Conservation (phyloP, 2,113 vertebrate species). For the Rhadina sibilatrix region DNA sequence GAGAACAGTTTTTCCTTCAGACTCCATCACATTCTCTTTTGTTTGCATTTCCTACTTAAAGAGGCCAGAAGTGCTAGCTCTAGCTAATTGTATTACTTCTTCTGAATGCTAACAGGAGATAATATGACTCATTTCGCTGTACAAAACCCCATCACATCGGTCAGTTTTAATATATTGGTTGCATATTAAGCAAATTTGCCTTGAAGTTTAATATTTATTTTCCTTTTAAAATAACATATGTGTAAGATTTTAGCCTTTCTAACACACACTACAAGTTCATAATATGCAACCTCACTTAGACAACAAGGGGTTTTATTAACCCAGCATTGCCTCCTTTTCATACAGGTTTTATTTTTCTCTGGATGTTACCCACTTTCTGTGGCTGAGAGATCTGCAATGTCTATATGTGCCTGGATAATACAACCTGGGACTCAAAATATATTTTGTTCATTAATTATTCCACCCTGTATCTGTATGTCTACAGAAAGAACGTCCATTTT, state of each 20-base stretch:
- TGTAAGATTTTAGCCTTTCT: neutral
- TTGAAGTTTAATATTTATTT: neutral
- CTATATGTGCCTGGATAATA: neutral
- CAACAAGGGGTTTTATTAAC: neutral
- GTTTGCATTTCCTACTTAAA: neutral
- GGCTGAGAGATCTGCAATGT: neutral
- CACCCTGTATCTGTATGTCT: neutral
- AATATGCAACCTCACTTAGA: accelerated
- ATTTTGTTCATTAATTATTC: neutral
- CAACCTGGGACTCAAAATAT: neutral
- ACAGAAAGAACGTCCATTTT: neutral
- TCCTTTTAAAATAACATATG: neutral
- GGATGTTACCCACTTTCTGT: neutral
- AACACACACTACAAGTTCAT: neutral
- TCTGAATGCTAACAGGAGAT: neutral
- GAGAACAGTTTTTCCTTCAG: neutral
- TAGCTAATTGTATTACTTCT: neutral
- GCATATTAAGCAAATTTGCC: neutral
- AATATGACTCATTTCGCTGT: neutral
- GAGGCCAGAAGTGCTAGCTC: neutral
- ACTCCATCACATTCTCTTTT: neutral
- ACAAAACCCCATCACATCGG: neutral
- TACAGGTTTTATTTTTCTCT: neutral
- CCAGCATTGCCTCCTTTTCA: neutral
- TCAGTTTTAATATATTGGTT: neutral